phyloP scores from a whole-genome alignment of 2,797 vertebrate genomes.

The Thamnophis elegans region DNA sequence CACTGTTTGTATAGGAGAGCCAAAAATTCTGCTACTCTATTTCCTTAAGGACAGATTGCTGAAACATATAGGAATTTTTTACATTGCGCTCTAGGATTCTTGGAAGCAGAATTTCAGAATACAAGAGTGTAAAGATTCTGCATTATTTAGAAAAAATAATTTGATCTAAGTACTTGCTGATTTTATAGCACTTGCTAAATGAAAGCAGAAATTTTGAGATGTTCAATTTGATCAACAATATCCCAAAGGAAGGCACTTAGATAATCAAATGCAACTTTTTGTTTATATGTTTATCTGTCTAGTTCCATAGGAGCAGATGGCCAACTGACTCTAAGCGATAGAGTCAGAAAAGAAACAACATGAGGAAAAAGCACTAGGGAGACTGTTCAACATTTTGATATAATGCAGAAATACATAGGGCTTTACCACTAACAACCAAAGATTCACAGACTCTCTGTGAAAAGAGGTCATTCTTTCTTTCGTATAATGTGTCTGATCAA shows the following conservation, averaged over 20 bases:
- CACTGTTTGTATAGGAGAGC: background rate
- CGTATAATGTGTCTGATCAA: background rate
- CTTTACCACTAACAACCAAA: background rate
- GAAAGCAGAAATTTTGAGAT: background rate
- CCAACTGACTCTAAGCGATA: background rate
- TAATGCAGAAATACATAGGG: background rate
- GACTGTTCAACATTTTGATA: background rate
- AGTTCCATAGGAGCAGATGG: background rate
- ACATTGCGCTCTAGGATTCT: background rate
- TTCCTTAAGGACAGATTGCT: background rate
- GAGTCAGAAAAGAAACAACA: background rate
- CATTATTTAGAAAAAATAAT: background rate
- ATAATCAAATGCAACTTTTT: background rate
- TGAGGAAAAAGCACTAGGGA: background rate
- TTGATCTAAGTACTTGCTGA: background rate
- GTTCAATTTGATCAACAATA: background rate
- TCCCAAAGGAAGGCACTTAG: background rate
- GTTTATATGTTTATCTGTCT: background rate
- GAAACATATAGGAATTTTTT: background rate
- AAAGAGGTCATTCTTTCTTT: background rate
- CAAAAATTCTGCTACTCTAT: background rate
- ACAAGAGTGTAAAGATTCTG: background rate
- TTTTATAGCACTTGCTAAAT: background rate
- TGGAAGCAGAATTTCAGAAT: background rate
- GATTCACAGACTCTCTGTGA: background rate